Conservation (phyloP, 2,113 vertebrate species). For the Lycocorax pyrrhopterus region DNA sequence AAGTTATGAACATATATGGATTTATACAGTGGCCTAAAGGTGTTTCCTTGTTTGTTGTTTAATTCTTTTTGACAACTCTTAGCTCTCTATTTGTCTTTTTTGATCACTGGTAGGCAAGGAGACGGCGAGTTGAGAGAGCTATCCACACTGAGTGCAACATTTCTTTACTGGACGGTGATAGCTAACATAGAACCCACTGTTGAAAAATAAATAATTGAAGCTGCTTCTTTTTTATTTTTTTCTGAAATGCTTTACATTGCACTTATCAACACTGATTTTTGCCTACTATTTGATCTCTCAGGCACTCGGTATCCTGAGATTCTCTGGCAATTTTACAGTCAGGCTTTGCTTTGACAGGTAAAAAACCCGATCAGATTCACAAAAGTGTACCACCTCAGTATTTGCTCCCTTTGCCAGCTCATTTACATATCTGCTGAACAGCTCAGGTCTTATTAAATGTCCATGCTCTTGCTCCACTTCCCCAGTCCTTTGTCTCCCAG, state of each 20-base stretch:
- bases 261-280: background rate
- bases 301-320: background rate
- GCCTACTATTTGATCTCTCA: background rate
- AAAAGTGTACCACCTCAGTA: background rate
- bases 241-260: background rate
- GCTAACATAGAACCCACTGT: background rate
- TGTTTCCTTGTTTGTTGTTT: background rate
- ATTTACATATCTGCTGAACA: background rate
- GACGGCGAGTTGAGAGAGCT: background rate
- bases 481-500: background rate
- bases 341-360: background rate
- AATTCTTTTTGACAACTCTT: background rate
- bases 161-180: background rate
- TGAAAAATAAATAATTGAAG: background rate
- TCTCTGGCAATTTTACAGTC: background rate
- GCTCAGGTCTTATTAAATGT: background rate
- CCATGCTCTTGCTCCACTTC: background rate
- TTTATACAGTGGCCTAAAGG: background rate
- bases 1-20: background rate
- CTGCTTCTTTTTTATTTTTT: background rate
- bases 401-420: background rate
- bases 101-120: background rate
- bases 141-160: background rate
- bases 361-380: background rate
- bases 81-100: background rate